Conservation (phyloP, 2,113 vertebrate species). For the Siphamia tubifer region DNA sequence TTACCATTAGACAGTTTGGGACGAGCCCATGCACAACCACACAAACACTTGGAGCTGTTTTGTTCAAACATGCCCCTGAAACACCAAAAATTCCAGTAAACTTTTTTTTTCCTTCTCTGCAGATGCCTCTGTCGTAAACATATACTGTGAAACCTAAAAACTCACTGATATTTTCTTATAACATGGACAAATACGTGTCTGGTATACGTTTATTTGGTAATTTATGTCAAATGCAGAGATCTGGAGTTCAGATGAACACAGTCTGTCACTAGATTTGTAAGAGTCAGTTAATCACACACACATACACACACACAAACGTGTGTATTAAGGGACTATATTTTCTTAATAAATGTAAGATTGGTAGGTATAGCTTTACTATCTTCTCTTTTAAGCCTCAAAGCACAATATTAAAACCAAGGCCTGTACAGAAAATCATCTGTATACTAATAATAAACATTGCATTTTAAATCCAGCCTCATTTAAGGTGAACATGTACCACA, state of each 20-base stretch:
- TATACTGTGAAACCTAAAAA: neutral
- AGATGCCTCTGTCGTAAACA: neutral
- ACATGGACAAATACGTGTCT: neutral
- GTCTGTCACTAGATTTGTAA: neutral
- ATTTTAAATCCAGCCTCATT: neutral
- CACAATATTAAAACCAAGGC: no score
- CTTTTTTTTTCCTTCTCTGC: neutral
- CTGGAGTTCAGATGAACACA: neutral
- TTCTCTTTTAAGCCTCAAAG: neutral
- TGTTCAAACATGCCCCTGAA: constrained; percentile 58
- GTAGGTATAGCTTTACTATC: neutral
- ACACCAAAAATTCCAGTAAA: constrained; percentile 39
- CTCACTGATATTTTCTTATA: neutral
- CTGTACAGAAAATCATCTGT: neutral
- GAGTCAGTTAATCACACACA: neutral
- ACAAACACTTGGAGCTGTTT: neutral
- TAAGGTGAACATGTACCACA: neutral
- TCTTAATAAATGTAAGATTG: neutral
- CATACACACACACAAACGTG: no score
- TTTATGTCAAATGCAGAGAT: neutral
- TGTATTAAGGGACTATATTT: neutral
- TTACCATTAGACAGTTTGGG: neutral
- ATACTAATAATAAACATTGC: no score
- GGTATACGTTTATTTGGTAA: neutral
- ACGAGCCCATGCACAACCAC: neutral